These are phyloP conservation scores for Heterodera carotae DNA, from an alignment of 1,140 invertebrate genomes.

Conservation along the genomic window DNA sequence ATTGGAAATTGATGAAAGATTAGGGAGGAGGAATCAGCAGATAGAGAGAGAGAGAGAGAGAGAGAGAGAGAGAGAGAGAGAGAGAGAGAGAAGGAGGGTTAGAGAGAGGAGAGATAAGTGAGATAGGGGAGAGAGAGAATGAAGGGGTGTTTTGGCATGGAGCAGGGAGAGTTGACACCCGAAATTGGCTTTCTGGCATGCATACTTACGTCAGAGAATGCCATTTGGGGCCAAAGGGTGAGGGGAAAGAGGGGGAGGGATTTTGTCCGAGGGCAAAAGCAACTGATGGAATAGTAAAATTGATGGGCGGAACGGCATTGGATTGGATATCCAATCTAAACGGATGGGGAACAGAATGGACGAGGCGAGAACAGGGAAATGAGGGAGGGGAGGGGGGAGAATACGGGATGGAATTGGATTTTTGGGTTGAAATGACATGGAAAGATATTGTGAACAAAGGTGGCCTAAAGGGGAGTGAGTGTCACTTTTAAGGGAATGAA, in stretches of 20 bases:
- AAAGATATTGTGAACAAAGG: neutral
- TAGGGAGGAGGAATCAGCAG: neutral
- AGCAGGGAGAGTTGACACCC: neutral
- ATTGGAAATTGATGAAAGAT: slow-evolving; percentile 2
- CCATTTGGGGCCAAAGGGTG: neutral
- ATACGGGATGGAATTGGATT: neutral
- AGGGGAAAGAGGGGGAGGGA: too few relatives aligned
- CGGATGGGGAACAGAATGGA: neutral
- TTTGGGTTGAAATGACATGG: neutral
- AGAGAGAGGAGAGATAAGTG: neutral
- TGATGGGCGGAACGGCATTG: neutral
- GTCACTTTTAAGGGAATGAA: neutral
- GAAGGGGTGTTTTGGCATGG: neutral
- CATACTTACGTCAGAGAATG: neutral
- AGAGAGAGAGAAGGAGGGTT: neutral
- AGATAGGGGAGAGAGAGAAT: neutral
- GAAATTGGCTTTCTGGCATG: neutral
- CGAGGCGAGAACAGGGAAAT: too few relatives aligned
- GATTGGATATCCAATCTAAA: neutral
- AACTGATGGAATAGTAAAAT: neutral
- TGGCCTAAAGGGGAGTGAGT: neutral
- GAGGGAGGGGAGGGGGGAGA: too few relatives aligned
- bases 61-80: neutral
- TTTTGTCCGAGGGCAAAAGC: neutral
- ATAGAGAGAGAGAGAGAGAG: neutral